phyloP scores from a whole-genome alignment of 2,113 vertebrate species.

The Megaleporinus macrocephalus region DNA sequence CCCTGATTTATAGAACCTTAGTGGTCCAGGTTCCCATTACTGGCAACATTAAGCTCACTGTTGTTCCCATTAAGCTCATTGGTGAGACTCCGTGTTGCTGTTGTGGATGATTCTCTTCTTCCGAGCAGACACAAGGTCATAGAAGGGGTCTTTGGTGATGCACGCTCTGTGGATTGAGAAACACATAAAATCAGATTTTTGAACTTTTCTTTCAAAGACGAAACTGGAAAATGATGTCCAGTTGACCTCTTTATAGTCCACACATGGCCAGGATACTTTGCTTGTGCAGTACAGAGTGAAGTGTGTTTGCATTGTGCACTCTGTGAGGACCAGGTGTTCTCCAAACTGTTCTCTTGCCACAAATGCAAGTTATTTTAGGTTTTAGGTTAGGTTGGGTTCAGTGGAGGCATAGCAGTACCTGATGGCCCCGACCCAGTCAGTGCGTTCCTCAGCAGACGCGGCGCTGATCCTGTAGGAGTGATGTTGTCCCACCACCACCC shows the following conservation, averaged over 20 bases:
- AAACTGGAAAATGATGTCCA: too few species aligned
- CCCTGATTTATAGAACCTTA: too few species aligned
- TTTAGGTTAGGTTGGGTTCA: neutral
- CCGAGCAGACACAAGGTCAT: conserved; percentile 85
- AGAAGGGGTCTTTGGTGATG: conserved; percentile 90
- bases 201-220: too few species aligned
- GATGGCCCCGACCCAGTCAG: conserved; percentile 90
- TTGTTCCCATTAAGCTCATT: conserved; percentile 6
- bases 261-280: too few species aligned
- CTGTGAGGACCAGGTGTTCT: too few species aligned
- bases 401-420: conserved; percentile 67
- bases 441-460: conserved; percentile 80
- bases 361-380: neutral
- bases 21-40: too few species aligned
- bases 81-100: conserved; percentile 10
- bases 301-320: too few species aligned
- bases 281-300: too few species aligned
- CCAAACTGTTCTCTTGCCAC: too few species aligned
- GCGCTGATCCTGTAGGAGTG: conserved; percentile 91
- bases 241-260: too few species aligned
- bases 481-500: conserved; percentile 93
- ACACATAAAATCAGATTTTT: conserved; percentile 3
- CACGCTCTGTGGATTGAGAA: conserved; percentile 77
- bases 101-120: conserved; percentile 85
- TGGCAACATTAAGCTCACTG: neutral